phyloP scores from a whole-genome alignment of 2,797 vertebrate genomes.

The Alouatta caraya region DNA sequence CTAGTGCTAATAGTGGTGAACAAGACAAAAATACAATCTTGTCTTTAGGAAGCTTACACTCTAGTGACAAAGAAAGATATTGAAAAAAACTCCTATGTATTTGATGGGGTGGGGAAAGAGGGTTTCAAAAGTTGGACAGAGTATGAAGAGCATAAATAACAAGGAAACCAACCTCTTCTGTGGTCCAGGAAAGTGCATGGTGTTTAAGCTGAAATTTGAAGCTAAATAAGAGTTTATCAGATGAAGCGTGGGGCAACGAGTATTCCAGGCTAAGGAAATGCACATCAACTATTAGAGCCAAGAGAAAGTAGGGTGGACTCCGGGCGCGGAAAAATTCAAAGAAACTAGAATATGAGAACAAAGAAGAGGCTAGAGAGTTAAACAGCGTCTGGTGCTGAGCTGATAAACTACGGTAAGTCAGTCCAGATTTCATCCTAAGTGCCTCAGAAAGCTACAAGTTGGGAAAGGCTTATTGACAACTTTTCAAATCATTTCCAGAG shows the following conservation, averaged over 20 bases:
- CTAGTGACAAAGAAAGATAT: neutral
- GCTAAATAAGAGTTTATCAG: neutral
- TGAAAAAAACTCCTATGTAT: neutral
- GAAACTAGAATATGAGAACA: neutral
- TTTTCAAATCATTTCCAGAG: neutral
- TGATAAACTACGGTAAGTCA: neutral
- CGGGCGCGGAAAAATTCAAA: neutral
- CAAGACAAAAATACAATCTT: neutral
- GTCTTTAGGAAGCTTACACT: neutral
- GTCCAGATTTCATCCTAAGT: neutral
- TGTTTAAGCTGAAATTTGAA: neutral
- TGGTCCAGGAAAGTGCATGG: neutral
- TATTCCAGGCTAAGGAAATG: neutral
- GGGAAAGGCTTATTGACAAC: neutral
- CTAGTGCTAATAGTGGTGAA: neutral
- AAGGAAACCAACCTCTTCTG: neutral
- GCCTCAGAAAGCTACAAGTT: neutral
- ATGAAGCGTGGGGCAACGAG: neutral
- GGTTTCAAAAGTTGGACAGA: neutral
- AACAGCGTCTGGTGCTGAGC: too few species aligned
- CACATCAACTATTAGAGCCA: neutral
- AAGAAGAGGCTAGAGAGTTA: neutral
- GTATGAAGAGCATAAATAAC: neutral
- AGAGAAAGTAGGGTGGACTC: neutral
- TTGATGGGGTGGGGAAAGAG: too few species aligned